Percentiles rank a stretch among this genome's conserved stretches.
phyloP scores from a whole-genome alignment of 2,797 vertebrate species.

The Lutra lutra region DNA sequence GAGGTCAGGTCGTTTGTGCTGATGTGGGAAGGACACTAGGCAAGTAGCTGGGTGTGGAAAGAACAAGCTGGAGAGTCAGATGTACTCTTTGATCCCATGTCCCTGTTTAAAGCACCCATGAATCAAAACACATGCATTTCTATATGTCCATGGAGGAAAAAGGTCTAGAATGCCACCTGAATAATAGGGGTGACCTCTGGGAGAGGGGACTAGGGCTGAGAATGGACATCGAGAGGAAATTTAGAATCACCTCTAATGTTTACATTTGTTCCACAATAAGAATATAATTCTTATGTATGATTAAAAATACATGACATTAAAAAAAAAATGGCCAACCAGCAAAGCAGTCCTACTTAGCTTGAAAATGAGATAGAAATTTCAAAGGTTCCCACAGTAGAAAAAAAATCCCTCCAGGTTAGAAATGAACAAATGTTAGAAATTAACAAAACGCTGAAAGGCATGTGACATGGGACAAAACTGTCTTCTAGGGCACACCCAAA shows the following conservation, averaged over 20 bases:
- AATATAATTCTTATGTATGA: background rate
- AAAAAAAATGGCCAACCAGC: background rate
- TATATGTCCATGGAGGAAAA: background rate
- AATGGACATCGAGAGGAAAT: background rate
- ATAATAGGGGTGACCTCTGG: background rate
- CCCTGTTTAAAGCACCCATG: background rate
- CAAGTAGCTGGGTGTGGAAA: background rate
- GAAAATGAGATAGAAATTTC: constrained; percentile 23
- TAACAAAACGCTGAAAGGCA: background rate
- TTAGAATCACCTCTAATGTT: background rate
- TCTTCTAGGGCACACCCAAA: background rate
- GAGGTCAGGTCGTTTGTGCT: background rate
- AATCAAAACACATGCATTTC: background rate
- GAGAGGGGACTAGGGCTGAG: background rate
- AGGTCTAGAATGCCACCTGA: background rate
- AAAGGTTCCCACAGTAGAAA: constrained; percentile 27
- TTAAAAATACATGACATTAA: background rate
- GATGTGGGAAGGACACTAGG: background rate
- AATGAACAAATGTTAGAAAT: background rate
- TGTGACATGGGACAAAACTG: background rate
- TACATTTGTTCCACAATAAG: background rate
- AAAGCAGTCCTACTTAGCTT: constrained; percentile 6
- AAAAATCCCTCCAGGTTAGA: constrained; percentile 27
- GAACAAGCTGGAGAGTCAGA: background rate
- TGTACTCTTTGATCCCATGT: background rate